Evolutionary conservation across 2,888 invertebrate genomes (phyloP).

Genomic region (Tuta absoluta): DNA sequence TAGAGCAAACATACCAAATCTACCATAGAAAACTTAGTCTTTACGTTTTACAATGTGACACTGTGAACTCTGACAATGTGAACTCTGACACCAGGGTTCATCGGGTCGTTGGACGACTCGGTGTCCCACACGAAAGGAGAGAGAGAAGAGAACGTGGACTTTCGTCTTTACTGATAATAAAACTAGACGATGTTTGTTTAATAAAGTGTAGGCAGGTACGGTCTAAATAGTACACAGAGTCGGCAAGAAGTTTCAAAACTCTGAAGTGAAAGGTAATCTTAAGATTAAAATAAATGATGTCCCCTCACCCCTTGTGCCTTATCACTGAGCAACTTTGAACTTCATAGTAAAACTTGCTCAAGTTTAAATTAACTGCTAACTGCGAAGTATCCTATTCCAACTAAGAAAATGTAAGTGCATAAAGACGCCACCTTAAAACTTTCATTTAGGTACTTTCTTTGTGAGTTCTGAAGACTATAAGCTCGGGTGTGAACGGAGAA

Average conservation of each 20-base stretch:
- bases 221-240: neutral
- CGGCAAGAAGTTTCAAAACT: neutral
- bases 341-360: conserved; percentile 19
- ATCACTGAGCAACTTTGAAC: conserved; percentile 18
- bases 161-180: too few relatives aligned
- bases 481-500: conserved; percentile 17
- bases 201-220: neutral
- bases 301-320: conserved; percentile 8
- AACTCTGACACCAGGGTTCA: too few relatives aligned
- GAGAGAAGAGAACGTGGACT: too few relatives aligned
- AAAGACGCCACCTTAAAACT: conserved; percentile 21
- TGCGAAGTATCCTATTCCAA: conserved; percentile 21
- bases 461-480: conserved; percentile 19
- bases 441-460: conserved; percentile 20
- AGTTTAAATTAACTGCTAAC: conserved; percentile 20
- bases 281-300: conserved; percentile 17
- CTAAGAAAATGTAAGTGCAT: conserved; percentile 21
- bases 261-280: neutral
- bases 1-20: too few relatives aligned
- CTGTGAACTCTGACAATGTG: too few relatives aligned
- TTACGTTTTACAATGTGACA: too few relatives aligned
- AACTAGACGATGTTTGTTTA: too few relatives aligned
- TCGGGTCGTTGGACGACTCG: too few relatives aligned
- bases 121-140: too few relatives aligned
- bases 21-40: too few relatives aligned